A percentile compares a stretch with the other conserved stretches of the same genome.
Evolutionary conservation across 1,140 invertebrate genomes (phyloP).

Genomic region (Panagrolaimus sp.): DNA sequence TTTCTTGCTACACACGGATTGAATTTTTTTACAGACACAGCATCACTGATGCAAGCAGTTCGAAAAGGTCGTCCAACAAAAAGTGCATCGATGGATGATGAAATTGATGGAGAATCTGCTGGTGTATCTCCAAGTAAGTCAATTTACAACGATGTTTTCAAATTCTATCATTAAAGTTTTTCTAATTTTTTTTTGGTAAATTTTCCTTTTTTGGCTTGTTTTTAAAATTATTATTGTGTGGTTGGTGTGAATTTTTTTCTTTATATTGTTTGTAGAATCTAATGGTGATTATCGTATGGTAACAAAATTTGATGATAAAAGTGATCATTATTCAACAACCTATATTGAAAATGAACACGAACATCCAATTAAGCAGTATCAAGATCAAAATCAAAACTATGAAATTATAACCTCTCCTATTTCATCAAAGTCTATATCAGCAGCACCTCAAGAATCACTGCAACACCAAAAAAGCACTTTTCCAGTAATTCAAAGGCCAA

Average conservation of each 20-base stretch:
- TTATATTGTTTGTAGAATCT: background rate
- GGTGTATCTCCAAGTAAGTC: slow-evolving; percentile 1
- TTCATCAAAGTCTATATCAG: background rate
- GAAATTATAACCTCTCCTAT: background rate
- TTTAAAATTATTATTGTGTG: slow-evolving; percentile 18
- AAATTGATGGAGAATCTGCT: slow-evolving; percentile 7
- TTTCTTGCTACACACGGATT: background rate
- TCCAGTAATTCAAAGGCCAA: background rate
- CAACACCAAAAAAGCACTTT: background rate
- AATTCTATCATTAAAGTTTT: background rate
- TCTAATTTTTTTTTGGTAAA: background rate
- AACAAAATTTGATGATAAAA: slow-evolving; percentile 3
- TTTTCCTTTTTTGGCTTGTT: slow-evolving; percentile 12
- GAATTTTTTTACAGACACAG: slow-evolving; percentile 29
- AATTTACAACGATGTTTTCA: background rate
- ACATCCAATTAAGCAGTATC: background rate
- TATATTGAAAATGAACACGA: background rate
- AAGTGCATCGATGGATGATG: slow-evolving; percentile 30
- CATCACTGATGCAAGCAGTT: slow-evolving; percentile 41
- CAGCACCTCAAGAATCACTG: background rate
- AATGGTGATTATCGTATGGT: background rate
- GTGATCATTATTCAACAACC: slow-evolving; percentile 4
- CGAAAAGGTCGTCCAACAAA: slow-evolving; percentile 26
- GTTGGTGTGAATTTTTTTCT: slow-evolving; percentile 4
- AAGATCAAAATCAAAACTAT: background rate